Evolutionary conservation across 2,797 vertebrate species (phyloP), one percentile per base, ranked within the genome.

Genomic region (Sebastes hubbsi): DNA sequence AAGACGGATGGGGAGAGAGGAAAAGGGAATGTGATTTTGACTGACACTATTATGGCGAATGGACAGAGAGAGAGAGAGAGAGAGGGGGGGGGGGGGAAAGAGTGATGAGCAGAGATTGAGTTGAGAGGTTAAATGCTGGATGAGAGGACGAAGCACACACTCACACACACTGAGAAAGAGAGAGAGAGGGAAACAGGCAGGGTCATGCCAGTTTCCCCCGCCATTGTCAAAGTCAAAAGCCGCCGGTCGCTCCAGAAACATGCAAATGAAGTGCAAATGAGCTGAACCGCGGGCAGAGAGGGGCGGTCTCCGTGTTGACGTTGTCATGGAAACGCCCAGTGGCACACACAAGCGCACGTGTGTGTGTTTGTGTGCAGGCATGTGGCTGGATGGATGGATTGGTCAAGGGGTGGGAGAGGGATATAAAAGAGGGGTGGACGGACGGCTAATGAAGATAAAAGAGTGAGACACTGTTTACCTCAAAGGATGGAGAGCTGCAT

Each of bases 181-280:
- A 54, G 14, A 62, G 73, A 62, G 22, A 68, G 54, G 66, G 34
- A 69, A 75, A 59, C 1, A 18, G 81, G 84, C 76, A 76, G 88
- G 90, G 78, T 93, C 89, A 88, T 61, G 84, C 83, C 88, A 87
- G 86, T 87, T 88, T 83, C 69, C 63, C 63, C 74, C 66, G 64
- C 88, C 90, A 89, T 82, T 91, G 95, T 91, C 93, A 95, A 95
- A 95, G 94, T 95, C 93, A 96, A 95, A 95, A 88, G 89, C 83
- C 66, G 82, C 83, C 6, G 63, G 93, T 95, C 77, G 89, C 94
- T 92, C 68, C 66, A 90, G 93, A 94, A 94, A 94, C 94, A 96
- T 96, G 94, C 92, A 96, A 96, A 96, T 96, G 80, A 92, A 75
- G 95, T 95, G 94, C 90, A 96, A 96, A 96, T 89, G 75, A 94